Percentiles rank a stretch among this genome's conserved stretches.
Conservation (phyloP, 1,140 invertebrate genomes). For the Solenopsis fugax region DNA sequence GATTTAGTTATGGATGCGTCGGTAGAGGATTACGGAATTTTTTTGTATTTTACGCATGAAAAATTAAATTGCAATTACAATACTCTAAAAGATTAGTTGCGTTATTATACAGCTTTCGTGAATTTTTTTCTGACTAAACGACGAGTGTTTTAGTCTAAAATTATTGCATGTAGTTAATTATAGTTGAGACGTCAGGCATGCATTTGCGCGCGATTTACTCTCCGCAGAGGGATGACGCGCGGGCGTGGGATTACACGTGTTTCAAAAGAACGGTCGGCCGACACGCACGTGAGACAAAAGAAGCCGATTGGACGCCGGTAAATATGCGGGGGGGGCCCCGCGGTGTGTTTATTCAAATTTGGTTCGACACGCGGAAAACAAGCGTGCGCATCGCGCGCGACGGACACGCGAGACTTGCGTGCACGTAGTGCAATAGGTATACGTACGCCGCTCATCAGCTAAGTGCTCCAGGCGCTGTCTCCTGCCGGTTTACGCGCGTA, state of each 20-base stretch:
- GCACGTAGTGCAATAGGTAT: constrained; percentile 69
- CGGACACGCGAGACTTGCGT: constrained; percentile 81
- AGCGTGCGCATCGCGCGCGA: constrained; percentile 52
- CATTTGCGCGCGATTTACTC: constrained; percentile 36
- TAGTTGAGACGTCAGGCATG: not conserved
- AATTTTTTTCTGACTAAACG: not conserved
- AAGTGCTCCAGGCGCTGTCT: constrained; percentile 79
- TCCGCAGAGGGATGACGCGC: not conserved
- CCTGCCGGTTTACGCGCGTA: constrained; percentile 73
- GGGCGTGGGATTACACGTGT: constrained; percentile 55
- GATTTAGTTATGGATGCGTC: not conserved
- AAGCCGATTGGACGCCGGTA: constrained; percentile 19
- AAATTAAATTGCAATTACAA: not conserved
- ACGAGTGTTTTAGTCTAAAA: not conserved
- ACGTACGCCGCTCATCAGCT: constrained; percentile 79
- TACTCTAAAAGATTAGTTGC: not conserved
- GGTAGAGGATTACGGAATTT: not conserved
- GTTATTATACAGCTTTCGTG: not conserved
- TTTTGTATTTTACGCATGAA: not conserved
- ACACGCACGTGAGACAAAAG: constrained; percentile 20
- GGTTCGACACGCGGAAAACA: constrained; percentile 70
- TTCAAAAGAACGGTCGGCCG: constrained; percentile 29
- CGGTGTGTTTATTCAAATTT: constrained; percentile 72
- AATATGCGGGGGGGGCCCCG: not conserved
- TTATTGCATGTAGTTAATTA: constrained; percentile 23